phyloP scores from a whole-genome alignment of 2,797 vertebrate genomes.

The Buphagus erythrorhynchus region DNA sequence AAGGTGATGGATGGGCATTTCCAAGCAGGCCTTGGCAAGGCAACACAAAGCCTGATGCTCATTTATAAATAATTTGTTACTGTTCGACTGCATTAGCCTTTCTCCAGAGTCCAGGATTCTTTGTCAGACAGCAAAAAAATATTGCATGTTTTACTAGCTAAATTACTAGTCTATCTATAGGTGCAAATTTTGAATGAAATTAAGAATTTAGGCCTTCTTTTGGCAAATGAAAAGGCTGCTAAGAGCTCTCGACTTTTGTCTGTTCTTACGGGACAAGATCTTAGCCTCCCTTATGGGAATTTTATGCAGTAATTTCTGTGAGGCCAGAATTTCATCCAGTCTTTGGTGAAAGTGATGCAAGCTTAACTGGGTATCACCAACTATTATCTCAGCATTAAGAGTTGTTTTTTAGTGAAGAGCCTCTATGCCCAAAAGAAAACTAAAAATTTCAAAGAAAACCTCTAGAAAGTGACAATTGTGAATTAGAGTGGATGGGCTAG shows the following conservation, averaged over 20 bases:
- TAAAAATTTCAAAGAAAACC: background rate
- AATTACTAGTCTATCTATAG: background rate
- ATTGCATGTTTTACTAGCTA: background rate
- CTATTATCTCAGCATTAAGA: background rate
- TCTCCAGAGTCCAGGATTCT: background rate
- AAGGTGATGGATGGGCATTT: background rate
- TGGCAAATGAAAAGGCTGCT: background rate
- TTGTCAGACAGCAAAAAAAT: background rate
- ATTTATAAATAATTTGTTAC: background rate
- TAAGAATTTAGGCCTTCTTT: background rate
- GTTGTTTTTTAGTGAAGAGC: background rate
- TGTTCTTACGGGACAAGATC: background rate
- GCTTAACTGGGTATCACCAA: background rate
- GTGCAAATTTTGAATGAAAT: background rate
- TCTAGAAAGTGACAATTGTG: background rate
- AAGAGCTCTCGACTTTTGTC: background rate
- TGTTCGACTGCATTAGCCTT: background rate
- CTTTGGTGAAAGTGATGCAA: background rate
- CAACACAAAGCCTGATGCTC: background rate
- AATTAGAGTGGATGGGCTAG: background rate
- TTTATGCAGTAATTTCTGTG: background rate
- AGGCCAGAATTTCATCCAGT: background rate
- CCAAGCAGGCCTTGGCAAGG: background rate
- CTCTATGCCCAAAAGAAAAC: background rate
- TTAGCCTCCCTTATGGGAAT: background rate